A percentile compares a stretch with the other conserved stretches of the same genome.
Conservation (phyloP, 2,797 vertebrate genomes). For the Lagocephalus sceleratus region DNA sequence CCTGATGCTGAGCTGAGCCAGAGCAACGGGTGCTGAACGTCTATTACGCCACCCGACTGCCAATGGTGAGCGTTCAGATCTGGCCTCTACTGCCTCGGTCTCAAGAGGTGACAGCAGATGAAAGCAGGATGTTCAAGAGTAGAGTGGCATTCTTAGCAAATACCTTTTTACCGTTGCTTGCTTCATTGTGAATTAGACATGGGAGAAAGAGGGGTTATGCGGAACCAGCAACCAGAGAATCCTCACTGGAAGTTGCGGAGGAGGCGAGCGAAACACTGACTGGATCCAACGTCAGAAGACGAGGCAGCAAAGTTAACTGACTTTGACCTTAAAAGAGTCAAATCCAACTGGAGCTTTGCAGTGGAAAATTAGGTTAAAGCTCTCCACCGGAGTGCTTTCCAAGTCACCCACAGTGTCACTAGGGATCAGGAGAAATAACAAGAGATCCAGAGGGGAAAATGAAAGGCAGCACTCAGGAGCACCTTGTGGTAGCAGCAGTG, state of each 20-base stretch:
- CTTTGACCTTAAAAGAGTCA: constrained; percentile 50
- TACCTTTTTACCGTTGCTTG: constrained; percentile 22
- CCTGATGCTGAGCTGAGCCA: constrained; percentile 29
- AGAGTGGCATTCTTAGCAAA: constrained; percentile 36
- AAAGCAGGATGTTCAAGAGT: constrained; percentile 26
- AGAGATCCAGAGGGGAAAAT: constrained; percentile 48
- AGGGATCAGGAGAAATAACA: constrained; percentile 56
- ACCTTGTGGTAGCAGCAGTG: constrained; percentile 18
- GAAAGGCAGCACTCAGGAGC: constrained; percentile 44
- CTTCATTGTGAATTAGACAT: constrained; percentile 29
- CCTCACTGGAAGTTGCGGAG: constrained; percentile 18
- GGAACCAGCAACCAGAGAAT: constrained; percentile 22
- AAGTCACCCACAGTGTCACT: constrained; percentile 38
- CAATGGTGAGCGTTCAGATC: constrained; percentile 40
- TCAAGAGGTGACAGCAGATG: constrained; percentile 34
- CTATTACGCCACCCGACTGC: constrained; percentile 34
- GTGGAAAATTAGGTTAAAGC: constrained; percentile 45
- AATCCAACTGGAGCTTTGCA: constrained; percentile 26
- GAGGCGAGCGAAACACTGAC: constrained; percentile 12
- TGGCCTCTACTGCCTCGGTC: constrained; percentile 42
- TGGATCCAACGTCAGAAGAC: constrained; percentile 17
- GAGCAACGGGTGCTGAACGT: constrained; percentile 38
- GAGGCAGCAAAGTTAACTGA: constrained; percentile 26
- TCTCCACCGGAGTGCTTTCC: constrained; percentile 24
- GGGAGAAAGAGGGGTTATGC: constrained; percentile 27